Conservation (phyloP, 2,113 vertebrate genomes). For the Hemicordylus capensis region DNA sequence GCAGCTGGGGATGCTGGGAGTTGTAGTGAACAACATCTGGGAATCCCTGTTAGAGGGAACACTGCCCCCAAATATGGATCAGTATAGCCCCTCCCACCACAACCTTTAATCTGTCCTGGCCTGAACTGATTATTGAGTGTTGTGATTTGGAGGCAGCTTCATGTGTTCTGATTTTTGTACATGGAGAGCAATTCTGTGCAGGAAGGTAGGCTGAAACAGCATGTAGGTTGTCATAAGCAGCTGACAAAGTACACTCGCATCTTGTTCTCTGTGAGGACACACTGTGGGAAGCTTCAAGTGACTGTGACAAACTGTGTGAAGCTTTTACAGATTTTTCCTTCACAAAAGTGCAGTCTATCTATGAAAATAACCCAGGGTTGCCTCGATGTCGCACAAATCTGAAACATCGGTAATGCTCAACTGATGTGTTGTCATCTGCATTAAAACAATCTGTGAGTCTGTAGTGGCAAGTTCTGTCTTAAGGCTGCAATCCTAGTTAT, state of each 20-base stretch:
- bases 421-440: too few relatives aligned
- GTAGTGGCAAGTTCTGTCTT: neutral
- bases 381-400: neutral
- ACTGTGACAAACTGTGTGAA: neutral
- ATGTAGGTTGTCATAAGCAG: neutral
- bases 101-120: neutral
- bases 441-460: neutral
- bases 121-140: neutral
- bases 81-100: too few relatives aligned
- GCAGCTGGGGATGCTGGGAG: too few relatives aligned
- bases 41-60: too few relatives aligned
- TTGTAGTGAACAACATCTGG: too few relatives aligned
- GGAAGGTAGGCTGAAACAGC: neutral
- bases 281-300: neutral
- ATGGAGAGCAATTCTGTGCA: neutral
- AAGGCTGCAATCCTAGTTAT: neutral
- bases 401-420: too few relatives aligned
- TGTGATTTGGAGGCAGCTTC: neutral
- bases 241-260: neutral
- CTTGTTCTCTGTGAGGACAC: neutral
- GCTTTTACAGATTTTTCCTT: neutral
- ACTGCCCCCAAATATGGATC: neutral
- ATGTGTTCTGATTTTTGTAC: neutral
- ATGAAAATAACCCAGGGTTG: neutral
- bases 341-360: neutral